A percentile compares a stretch with the other conserved stretches of the same genome.
phyloP scores from a whole-genome alignment of 2,888 invertebrate species.

The Euzetes globulus region DNA sequence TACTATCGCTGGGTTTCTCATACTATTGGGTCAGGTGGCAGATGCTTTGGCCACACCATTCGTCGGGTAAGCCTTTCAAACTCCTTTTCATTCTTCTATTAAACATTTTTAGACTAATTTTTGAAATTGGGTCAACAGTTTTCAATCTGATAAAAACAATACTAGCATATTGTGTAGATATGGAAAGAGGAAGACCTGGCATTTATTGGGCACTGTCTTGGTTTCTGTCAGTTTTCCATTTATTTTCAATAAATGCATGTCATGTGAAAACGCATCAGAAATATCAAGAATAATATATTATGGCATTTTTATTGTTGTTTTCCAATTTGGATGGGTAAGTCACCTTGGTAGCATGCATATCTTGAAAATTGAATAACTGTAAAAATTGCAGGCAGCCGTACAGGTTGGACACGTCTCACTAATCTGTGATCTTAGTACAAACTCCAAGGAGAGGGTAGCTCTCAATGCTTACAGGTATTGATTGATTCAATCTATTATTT shows the following conservation, averaged over 20 bases:
- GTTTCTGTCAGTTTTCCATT: conserved; percentile 75
- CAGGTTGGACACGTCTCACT: conserved; percentile 63
- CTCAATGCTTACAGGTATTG: conserved; percentile 50
- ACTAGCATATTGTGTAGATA: conserved; percentile 45
- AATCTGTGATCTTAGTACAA: conserved; percentile 50
- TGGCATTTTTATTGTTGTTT: conserved; percentile 67
- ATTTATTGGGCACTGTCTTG: conserved; percentile 62
- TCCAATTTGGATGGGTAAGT: conserved; percentile 88
- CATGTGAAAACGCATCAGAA: conserved; percentile 57
- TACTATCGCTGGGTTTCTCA: conserved; percentile 41
- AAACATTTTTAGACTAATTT: no score
- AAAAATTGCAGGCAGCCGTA: conserved; percentile 56
- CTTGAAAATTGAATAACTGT: neutral
- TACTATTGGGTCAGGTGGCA: conserved; percentile 56
- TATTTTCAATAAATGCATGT: conserved; percentile 69
- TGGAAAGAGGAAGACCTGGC: conserved; percentile 53
- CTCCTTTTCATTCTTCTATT: neutral
- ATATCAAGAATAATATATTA: conserved; percentile 68
- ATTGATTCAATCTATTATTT: neutral
- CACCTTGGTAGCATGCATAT: conserved; percentile 51
- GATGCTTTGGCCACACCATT: conserved; percentile 81
- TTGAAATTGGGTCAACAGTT: neutral
- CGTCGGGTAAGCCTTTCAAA: conserved; percentile 58
- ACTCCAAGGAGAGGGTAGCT: conserved; percentile 47
- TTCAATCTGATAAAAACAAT: conserved; percentile 55